A percentile compares a stretch with the other conserved stretches of the same genome.
Conservation (phyloP, 2,888 invertebrate genomes). For the Frankliniella fusca region DNA sequence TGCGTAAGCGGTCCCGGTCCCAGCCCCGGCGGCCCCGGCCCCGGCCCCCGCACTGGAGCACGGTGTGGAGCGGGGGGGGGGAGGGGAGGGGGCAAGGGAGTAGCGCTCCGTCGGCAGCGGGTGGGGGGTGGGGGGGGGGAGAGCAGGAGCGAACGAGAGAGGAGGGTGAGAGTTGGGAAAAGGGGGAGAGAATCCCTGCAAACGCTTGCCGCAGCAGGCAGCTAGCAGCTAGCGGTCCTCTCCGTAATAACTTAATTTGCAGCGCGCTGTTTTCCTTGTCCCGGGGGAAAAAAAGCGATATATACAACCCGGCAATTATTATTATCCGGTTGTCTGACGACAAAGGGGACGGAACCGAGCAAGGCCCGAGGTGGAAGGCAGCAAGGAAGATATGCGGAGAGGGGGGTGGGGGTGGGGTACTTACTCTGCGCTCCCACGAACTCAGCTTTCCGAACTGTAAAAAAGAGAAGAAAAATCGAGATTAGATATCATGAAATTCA, state of each 20-base stretch:
- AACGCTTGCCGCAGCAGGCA: not conserved
- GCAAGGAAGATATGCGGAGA: not conserved
- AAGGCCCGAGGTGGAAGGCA: not conserved
- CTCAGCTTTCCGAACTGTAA: slow-evolving; percentile 87
- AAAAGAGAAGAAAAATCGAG: slow-evolving; percentile 48
- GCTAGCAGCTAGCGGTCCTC: not conserved
- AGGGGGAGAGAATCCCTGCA: not conserved
- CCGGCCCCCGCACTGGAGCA: not conserved
- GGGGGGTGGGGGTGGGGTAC: slow-evolving; percentile 42
- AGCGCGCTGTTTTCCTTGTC: slow-evolving; percentile 8
- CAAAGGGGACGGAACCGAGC: not conserved
- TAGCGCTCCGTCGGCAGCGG: not conserved
- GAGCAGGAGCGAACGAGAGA: not conserved
- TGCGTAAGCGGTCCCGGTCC: not conserved
- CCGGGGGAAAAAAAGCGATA: slow-evolving; percentile 2
- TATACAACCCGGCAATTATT: slow-evolving; percentile 7
- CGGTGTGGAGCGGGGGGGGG: not conserved
- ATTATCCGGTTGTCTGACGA: slow-evolving; percentile 8
- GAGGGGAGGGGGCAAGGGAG: not conserved
- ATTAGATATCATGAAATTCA: not conserved
- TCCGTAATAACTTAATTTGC: slow-evolving; percentile 15
- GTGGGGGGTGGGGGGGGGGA: not conserved
- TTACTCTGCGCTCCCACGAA: slow-evolving; percentile 80
- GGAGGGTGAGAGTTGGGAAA: not conserved
- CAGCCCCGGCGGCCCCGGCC: not conserved